Conservation (phyloP, 2,113 vertebrate genomes). For the Larimichthys polyactis region DNA sequence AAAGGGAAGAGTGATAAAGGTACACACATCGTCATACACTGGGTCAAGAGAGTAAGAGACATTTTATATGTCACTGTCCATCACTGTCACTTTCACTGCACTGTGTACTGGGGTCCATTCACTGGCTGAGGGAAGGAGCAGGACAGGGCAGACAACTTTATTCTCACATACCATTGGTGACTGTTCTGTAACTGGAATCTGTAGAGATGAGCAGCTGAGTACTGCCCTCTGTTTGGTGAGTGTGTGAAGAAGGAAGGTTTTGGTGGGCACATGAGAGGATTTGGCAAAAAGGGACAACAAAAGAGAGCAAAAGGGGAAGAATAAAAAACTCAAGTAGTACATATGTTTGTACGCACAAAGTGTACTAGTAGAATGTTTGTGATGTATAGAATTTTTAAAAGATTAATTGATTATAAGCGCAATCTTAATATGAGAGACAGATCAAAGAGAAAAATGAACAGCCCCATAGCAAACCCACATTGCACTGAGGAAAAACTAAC, state of each 20-base stretch:
- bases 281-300: conserved; percentile 69
- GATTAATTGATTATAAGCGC: conserved; percentile 8
- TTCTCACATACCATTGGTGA: conserved; percentile 86
- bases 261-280: conserved; percentile 49
- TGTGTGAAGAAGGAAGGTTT: conserved; percentile 63
- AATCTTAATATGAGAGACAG: conserved; percentile 24
- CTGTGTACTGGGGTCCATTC: conserved; percentile 60
- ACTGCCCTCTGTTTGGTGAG: conserved; percentile 80
- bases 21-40: conserved; percentile 61
- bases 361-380: not conserved
- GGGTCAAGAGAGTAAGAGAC: conserved; percentile 47
- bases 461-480: conserved; percentile 31
- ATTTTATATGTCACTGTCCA: conserved; percentile 24
- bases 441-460: conserved; percentile 47
- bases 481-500: conserved; percentile 58
- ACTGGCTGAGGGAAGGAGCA: conserved; percentile 61
- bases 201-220: conserved; percentile 75
- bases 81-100: conserved; percentile 60
- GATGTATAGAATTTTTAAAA: conserved; percentile 6
- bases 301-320: conserved; percentile 63
- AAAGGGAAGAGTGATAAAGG: conserved; percentile 42
- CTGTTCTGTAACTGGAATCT: conserved; percentile 80
- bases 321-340: conserved; percentile 50
- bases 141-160: conserved; percentile 62
- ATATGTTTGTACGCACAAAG: conserved; percentile 16